A percentile compares a stretch with the other conserved stretches of the same genome.
phyloP scores from a whole-genome alignment of 2,113 vertebrate genomes.

The Progne subis region DNA sequence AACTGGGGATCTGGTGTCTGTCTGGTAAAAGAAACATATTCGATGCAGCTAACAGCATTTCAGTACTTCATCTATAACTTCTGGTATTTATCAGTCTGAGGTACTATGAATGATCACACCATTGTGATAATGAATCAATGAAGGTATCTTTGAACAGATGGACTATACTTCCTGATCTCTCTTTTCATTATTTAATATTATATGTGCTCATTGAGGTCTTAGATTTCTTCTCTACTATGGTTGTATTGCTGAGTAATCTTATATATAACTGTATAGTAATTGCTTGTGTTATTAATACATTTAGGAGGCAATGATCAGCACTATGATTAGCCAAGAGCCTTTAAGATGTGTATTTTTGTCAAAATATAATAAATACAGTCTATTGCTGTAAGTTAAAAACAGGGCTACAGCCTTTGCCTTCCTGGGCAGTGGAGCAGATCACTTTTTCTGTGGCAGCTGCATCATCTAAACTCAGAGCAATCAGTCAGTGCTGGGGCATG shows the following conservation, averaged over 20 bases:
- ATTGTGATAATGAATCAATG: neutral
- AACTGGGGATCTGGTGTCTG: neutral
- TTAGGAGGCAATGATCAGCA: neutral
- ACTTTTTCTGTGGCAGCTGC: neutral
- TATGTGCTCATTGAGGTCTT: neutral
- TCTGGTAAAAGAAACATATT: neutral
- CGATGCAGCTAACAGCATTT: neutral
- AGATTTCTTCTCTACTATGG: neutral
- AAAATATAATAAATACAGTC: neutral
- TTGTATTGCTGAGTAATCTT: neutral
- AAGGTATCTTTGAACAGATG: neutral
- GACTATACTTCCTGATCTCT: neutral
- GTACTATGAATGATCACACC: neutral
- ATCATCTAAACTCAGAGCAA: neutral
- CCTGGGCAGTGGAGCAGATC: neutral
- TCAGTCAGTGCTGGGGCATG: rapidly evolving
- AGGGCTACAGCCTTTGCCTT: neutral
- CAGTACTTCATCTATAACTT: neutral
- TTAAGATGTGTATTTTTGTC: neutral
- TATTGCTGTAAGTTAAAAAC: neutral
- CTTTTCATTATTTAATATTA: neutral
- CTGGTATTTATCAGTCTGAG: neutral
- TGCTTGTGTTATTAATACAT: neutral
- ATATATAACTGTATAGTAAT: neutral
- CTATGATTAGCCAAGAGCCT: neutral